Percentiles rank a stretch among this genome's conserved stretches.
phyloP scores from a whole-genome alignment of 2,797 vertebrate genomes.

The Anas flavirostris region DNA sequence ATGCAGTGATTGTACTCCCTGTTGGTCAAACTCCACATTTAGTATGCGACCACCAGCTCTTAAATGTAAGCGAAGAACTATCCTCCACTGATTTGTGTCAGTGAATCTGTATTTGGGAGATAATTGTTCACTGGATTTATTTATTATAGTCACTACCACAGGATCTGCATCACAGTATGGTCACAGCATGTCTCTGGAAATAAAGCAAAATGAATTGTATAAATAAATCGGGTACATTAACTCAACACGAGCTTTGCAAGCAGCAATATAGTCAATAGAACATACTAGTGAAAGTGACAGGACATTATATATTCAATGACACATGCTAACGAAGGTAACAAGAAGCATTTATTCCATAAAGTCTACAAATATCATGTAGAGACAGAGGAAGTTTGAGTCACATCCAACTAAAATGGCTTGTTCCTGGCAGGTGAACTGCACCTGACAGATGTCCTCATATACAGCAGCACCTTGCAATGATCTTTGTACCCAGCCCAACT shows the following conservation, averaged over 20 bases:
- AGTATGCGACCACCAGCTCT: conserved; percentile 25
- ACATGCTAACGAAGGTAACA: conserved; percentile 51
- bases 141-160: conserved; percentile 63
- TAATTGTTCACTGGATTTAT: conserved; percentile 68
- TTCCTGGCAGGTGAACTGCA: conserved; percentile 54
- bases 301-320: conserved; percentile 61
- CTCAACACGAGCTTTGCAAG: conserved; percentile 53
- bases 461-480: conserved; percentile 57
- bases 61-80: conserved; percentile 44
- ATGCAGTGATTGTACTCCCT: conserved; percentile 22
- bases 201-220: conserved; percentile 69
- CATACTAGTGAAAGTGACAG: conserved; percentile 54
- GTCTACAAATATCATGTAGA: conserved; percentile 46
- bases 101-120: conserved; percentile 56
- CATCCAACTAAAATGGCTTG: conserved; percentile 46
- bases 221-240: conserved; percentile 66
- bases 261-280: conserved; percentile 47
- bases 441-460: conserved; percentile 69
- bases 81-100: conserved; percentile 54
- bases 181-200: conserved; percentile 68
- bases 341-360: conserved; percentile 50
- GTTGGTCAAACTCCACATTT: conserved; percentile 40
- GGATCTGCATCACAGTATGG: conserved; percentile 65
- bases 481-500: conserved; percentile 64
- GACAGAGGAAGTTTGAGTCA: conserved; percentile 45